Evolutionary conservation across 2,797 vertebrate species (phyloP), one percentile per base, ranked within the genome.

Genomic region (Pipistrellus pygmaeus): DNA sequence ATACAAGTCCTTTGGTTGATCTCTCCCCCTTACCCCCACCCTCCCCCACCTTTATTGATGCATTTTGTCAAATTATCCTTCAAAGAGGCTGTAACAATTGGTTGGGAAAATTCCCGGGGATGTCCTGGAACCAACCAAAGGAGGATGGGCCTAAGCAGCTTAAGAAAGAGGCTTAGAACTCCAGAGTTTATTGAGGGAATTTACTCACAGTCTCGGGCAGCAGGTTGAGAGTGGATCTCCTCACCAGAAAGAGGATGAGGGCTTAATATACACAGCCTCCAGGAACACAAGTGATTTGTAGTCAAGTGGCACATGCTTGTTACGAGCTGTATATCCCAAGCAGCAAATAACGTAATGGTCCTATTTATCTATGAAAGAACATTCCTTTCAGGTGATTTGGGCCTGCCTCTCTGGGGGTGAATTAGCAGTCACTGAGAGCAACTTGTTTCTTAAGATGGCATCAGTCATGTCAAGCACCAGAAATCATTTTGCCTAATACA

Each of bases 31-130:
- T 14, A 14, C 46, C 46, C 46, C 46, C 46, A 48, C 46, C 46
- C 13, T 48, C 46, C 46, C 46, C 46, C 6, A 48, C 13, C 46
- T 48, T 48, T 76, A 21, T 68, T 60, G 53, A 66, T 35, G 8
- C 6, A 48, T 60, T 84, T 83, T 55, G 32, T 81, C n/a, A 87
- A 88, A 6, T 87, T 91, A 60, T 69, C 57, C 38, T 90, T 93
- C 53, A 72, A 71, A 90, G 85, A 81, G 30, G 2, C 53, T 82
- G 2, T 44, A 75, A 75, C 10, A 64, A 32, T 66, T 82, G 15
- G 41, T 82, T 25, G 60, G 30, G 8, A 15, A 48, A 66, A 23
- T 48, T 48, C 32, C 30, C 2, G 15, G n/a, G 48, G 18, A 48
- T 66, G 20, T 23, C 18, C 30, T 32, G 20, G 20, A 66, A 82